phyloP scores from a whole-genome alignment of 1,140 invertebrate genomes.

The Brachionus angularis region DNA sequence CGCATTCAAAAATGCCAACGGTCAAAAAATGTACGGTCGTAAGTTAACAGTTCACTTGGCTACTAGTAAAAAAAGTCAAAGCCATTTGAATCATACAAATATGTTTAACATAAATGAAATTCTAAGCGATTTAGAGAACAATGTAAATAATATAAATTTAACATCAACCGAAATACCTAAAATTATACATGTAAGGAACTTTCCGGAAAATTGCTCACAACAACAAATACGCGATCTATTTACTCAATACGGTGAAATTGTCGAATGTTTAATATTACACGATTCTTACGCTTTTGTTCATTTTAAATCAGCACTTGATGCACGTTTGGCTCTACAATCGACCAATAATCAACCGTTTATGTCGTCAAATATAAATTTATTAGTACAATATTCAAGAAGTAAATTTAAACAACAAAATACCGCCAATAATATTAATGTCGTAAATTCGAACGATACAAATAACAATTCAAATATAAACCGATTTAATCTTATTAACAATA shows the following conservation, averaged over 20 bases:
- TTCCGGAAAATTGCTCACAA: slow-evolving; percentile 31
- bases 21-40: slow-evolving; percentile 21
- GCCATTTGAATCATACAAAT: slow-evolving; percentile 14
- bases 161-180: slow-evolving; percentile 8
- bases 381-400: slow-evolving; percentile 36
- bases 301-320: slow-evolving; percentile 26
- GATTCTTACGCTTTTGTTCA: slow-evolving; percentile 42
- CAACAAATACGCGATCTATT: slow-evolving; percentile 37
- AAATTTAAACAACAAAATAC: slow-evolving; percentile 20
- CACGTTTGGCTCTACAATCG: slow-evolving; percentile 29
- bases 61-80: slow-evolving; percentile 42
- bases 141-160: background rate
- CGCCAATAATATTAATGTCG: background rate
- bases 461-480: background rate
- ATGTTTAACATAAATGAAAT: background rate
- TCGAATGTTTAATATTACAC: slow-evolving; percentile 40
- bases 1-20: slow-evolving; percentile 36
- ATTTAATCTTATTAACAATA: too few species aligned
- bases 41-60: slow-evolving; percentile 37
- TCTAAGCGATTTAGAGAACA: background rate
- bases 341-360: slow-evolving; percentile 32
- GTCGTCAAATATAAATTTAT: slow-evolving; percentile 6
- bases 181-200: slow-evolving; percentile 41
- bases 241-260: slow-evolving; percentile 27
- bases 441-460: background rate